phyloP scores from a whole-genome alignment of 2,888 invertebrate genomes.

The Itoplectis maculator region DNA sequence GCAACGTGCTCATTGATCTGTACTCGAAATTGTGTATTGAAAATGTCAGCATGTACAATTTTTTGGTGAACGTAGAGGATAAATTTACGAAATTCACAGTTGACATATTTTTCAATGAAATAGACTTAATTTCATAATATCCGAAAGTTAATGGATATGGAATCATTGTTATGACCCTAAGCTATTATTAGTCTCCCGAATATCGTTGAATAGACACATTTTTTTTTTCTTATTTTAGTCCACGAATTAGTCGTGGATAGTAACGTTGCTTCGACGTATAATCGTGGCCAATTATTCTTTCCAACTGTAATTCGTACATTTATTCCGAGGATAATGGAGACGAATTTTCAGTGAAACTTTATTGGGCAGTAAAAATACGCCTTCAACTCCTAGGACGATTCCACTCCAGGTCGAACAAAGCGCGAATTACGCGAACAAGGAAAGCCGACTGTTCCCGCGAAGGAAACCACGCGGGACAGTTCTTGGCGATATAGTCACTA shows the following conservation, averaged over 20 bases:
- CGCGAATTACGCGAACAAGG: conserved; percentile 13
- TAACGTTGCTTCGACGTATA: conserved; percentile 22
- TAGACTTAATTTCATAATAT: neutral
- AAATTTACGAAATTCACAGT: neutral
- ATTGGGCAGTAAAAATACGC: conserved; percentile 5
- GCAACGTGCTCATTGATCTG: too few relatives aligned
- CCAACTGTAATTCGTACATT: conserved; percentile 12
- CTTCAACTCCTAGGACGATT: neutral
- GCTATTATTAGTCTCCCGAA: neutral
- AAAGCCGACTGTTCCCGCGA: neutral
- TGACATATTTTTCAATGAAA: too few relatives aligned
- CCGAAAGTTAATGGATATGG: neutral
- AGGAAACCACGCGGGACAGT: conserved; percentile 16
- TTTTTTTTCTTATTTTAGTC: neutral
- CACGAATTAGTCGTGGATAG: neutral
- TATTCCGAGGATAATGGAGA: neutral
- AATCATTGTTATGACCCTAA: neutral
- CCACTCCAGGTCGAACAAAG: conserved; percentile 24
- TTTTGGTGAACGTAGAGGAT: neutral
- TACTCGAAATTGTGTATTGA: too few relatives aligned
- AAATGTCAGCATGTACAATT: neutral
- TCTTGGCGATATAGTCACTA: conserved; percentile 25
- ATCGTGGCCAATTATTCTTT: conserved; percentile 15
- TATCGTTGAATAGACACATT: neutral
- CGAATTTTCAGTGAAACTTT: neutral